Conservation (phyloP, 2,797 vertebrate genomes). For the Masticophis lateralis region DNA sequence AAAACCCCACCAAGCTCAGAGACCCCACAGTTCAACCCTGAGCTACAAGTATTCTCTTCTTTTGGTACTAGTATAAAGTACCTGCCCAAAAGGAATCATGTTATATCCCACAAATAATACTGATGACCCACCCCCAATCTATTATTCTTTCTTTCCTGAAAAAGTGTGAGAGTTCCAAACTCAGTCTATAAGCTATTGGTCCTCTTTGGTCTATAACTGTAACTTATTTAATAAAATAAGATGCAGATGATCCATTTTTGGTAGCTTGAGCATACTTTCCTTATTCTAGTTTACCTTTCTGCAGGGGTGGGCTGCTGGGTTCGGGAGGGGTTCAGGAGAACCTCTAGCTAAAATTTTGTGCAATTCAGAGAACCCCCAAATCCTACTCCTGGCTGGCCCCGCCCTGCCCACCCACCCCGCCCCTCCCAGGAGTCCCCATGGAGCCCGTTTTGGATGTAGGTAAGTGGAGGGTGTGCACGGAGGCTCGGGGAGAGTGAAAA, state of each 20-base stretch:
- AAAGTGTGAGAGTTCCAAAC: background rate
- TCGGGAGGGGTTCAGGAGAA: too few relatives aligned
- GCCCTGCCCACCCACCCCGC: too few relatives aligned
- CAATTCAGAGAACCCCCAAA: too few relatives aligned
- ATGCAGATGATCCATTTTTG: background rate
- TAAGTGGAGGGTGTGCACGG: too few relatives aligned
- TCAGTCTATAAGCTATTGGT: background rate
- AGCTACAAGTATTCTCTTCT: background rate
- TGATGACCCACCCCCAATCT: background rate
- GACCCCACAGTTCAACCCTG: background rate
- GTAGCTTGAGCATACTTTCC: background rate
- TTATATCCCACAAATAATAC: background rate
- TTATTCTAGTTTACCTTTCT: background rate
- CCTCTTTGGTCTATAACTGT: background rate
- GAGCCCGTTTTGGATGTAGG: too few relatives aligned
- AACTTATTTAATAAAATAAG: background rate
- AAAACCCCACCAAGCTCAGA: background rate
- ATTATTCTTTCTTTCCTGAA: background rate
- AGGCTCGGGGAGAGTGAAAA: too few relatives aligned
- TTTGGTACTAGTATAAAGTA: background rate
- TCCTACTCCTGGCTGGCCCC: too few relatives aligned
- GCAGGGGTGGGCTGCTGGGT: too few relatives aligned
- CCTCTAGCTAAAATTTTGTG: too few relatives aligned
- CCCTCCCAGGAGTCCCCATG: too few relatives aligned
- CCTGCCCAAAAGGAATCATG: too few relatives aligned